Conservation (phyloP, 2,113 vertebrate species). For the Neoarius graeffei region DNA sequence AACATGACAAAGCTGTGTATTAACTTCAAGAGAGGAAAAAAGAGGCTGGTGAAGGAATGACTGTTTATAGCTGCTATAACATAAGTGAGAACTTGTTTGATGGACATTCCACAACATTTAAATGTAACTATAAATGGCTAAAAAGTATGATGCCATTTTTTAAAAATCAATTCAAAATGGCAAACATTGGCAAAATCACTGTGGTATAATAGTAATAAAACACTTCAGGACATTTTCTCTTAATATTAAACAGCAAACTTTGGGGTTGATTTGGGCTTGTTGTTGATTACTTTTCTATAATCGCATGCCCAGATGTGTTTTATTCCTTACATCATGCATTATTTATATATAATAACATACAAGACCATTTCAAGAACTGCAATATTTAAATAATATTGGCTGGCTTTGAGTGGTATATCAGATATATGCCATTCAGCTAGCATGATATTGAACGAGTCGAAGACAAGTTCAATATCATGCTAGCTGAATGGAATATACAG, state of each 20-base stretch:
- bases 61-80: no score
- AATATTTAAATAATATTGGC: neutral
- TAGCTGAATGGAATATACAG: no score
- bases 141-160: neutral
- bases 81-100: neutral
- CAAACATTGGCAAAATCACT: neutral
- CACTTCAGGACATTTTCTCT: neutral
- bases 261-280: neutral
- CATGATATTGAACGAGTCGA: no score
- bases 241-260: neutral
- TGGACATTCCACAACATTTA: neutral
- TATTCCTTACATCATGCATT: neutral
- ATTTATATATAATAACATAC: neutral
- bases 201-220: neutral
- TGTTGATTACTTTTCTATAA: neutral
- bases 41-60: no score
- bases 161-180: neutral
- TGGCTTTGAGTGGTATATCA: no score
- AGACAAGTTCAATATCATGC: no score
- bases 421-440: no score
- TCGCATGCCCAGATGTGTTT: neutral
- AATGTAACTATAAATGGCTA: neutral
- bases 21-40: neutral
- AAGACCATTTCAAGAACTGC: neutral
- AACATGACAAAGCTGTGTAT: neutral